Conservation (phyloP, 2,888 invertebrate genomes). For the Acholoe squamosa region DNA sequence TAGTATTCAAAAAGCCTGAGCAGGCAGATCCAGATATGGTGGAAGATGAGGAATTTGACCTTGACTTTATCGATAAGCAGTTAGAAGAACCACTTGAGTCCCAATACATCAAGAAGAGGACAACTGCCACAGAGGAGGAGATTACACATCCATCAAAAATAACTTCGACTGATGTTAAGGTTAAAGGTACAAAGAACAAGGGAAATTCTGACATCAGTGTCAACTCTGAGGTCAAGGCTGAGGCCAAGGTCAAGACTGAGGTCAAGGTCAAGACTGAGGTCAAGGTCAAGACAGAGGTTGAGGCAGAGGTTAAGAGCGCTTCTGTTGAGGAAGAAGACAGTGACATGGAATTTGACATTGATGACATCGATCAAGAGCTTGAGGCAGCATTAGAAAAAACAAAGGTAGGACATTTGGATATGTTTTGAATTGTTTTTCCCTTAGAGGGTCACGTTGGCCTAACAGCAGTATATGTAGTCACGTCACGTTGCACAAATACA, state of each 20-base stretch:
- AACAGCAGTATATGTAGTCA: no score
- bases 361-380: conserved; percentile 80
- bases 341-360: conserved; percentile 75
- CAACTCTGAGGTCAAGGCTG: neutral
- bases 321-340: conserved; percentile 67
- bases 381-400: conserved; percentile 80
- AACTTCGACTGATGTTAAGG: neutral
- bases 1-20: neutral
- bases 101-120: conserved; percentile 16
- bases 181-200: neutral
- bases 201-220: no score
- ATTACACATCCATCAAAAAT: neutral
- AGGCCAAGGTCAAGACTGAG: neutral
- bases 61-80: conserved; percentile 55
- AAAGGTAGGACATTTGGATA: conserved; percentile 72
- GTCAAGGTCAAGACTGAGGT: neutral
- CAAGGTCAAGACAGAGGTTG: neutral
- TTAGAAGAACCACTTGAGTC: conserved; percentile 38
- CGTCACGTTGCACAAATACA: no score
- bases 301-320: neutral
- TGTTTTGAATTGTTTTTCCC: no score
- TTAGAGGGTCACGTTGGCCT: no score
- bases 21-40: neutral
- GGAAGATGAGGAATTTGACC: conserved; percentile 4
- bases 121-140: neutral